A percentile compares a stretch with the other conserved stretches of the same genome.
Conservation (phyloP, 2,888 invertebrate genomes). For the Tetranychus truncatus region DNA sequence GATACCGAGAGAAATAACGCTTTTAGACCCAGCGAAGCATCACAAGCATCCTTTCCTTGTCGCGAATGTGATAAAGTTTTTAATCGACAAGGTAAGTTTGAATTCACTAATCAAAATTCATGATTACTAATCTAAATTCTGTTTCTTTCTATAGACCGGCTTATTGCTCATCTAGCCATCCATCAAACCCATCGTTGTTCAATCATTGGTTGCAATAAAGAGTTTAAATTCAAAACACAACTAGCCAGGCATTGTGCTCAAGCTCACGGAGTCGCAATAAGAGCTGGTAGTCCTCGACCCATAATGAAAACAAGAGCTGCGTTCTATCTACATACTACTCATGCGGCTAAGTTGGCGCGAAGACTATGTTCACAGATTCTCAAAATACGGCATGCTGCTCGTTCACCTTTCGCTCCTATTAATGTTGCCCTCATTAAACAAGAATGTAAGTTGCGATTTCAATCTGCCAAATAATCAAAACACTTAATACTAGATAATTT, state of each 20-base stretch:
- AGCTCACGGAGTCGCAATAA: conserved; percentile 58
- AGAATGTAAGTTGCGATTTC: conserved; percentile 47
- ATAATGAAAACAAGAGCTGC: conserved; percentile 94
- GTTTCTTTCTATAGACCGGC: conserved; percentile 32
- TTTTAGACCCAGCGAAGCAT: neutral
- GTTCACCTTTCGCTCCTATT: conserved; percentile 53
- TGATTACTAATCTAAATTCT: conserved; percentile 23
- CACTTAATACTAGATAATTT: conserved; percentile 5
- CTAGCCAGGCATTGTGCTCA: conserved; percentile 80
- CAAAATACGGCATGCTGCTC: conserved; percentile 61
- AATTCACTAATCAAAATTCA: neutral
- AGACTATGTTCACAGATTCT: conserved; percentile 49
- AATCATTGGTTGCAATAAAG: conserved; percentile 77
- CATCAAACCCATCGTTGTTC: conserved; percentile 72
- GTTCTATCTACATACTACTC: conserved; percentile 79
- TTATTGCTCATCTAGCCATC: conserved; percentile 39
- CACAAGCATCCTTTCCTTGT: conserved; percentile 22
- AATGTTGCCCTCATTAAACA: conserved; percentile 53
- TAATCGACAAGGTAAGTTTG: neutral
- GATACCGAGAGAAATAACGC: neutral
- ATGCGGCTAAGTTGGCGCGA: conserved; percentile 70
- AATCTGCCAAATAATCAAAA: neutral
- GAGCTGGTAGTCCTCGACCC: conserved; percentile 48
- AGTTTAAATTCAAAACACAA: conserved; percentile 86
- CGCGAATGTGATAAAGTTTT: conserved; percentile 26